Percentiles rank a stretch among this genome's conserved stretches.
Conservation (phyloP, 2,797 vertebrate genomes). For the Hyperoplus lanceolatus region DNA sequence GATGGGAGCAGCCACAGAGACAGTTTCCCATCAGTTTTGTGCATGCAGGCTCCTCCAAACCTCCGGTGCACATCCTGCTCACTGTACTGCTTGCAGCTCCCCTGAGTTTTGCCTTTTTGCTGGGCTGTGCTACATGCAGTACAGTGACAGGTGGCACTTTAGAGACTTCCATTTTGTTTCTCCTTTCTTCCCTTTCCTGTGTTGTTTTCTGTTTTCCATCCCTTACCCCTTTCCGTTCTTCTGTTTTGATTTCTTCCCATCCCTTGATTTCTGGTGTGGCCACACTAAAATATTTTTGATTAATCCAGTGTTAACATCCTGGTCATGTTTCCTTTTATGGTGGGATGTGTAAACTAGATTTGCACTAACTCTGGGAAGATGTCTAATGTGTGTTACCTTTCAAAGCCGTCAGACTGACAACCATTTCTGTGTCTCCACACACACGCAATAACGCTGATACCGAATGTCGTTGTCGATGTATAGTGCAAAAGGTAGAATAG, state of each 20-base stretch:
- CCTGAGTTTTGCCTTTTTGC: constrained; percentile 24
- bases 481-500: neutral
- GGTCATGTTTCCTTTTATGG: neutral
- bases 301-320: neutral
- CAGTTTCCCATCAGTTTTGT: constrained; percentile 99
- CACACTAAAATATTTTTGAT: neutral
- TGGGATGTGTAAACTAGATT: constrained; percentile 5
- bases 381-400: neutral
- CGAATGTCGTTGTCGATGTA: neutral
- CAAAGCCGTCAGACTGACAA: neutral
- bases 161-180: constrained; percentile 42
- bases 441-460: neutral
- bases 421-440: neutral
- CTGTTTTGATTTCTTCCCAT: constrained; percentile 9
- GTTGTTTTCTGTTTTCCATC: constrained; percentile 40
- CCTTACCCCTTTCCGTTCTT: constrained; percentile 39
- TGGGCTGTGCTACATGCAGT: constrained; percentile 82
- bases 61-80: constrained; percentile 49
- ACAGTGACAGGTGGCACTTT: constrained; percentile 67
- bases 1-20: constrained; percentile 93
- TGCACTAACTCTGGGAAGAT: constrained; percentile 38
- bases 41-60: constrained; percentile 89
- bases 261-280: constrained; percentile 33
- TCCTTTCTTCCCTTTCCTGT: constrained; percentile 20
- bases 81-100: constrained; percentile 82